phyloP scores from a whole-genome alignment of 2,888 invertebrate genomes.

The Chrysotoxum bicinctum region DNA sequence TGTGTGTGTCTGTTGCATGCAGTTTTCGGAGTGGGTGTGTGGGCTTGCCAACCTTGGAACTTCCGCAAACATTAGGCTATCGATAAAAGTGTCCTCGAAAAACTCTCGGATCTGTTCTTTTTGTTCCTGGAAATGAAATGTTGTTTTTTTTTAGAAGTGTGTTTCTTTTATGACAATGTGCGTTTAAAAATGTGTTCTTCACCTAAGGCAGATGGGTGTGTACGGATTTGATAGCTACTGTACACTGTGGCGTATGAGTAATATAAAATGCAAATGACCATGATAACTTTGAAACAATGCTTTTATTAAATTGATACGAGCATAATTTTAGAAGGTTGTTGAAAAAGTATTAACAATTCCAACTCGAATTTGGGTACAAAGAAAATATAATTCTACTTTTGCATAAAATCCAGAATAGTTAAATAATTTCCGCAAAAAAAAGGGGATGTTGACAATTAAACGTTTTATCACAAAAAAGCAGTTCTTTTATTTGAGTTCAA shows the following conservation, averaged over 20 bases:
- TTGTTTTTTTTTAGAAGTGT: neutral
- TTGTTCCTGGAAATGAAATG: conserved; percentile 11
- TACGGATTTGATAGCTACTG: neutral
- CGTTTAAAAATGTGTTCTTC: neutral
- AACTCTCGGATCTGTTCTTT: neutral
- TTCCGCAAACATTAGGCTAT: conserved; percentile 42
- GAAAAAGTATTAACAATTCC: neutral
- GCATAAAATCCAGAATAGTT: neutral
- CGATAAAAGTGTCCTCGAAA: conserved; percentile 30
- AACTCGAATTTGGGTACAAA: neutral
- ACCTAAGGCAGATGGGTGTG: neutral
- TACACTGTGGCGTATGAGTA: conserved; percentile 14
- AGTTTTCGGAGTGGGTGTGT: conserved; percentile 17
- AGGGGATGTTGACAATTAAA: too few relatives aligned
- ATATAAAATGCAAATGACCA: conserved; percentile 12
- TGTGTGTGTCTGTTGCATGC: conserved; percentile 40
- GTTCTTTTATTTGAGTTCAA: too few relatives aligned
- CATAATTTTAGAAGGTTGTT: neutral
- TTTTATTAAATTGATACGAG: neutral
- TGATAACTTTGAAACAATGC: conserved; percentile 7
- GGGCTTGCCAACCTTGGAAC: conserved; percentile 38
- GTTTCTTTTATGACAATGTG: neutral
- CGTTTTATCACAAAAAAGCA: too few relatives aligned
- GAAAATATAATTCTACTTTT: neutral
- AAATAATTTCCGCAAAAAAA: neutral